A percentile compares a stretch with the other conserved stretches of the same genome.
These are phyloP conservation scores for Caerostris extrusa DNA, from an alignment of 1,140 invertebrate genomes.

Conservation along the genomic window DNA sequence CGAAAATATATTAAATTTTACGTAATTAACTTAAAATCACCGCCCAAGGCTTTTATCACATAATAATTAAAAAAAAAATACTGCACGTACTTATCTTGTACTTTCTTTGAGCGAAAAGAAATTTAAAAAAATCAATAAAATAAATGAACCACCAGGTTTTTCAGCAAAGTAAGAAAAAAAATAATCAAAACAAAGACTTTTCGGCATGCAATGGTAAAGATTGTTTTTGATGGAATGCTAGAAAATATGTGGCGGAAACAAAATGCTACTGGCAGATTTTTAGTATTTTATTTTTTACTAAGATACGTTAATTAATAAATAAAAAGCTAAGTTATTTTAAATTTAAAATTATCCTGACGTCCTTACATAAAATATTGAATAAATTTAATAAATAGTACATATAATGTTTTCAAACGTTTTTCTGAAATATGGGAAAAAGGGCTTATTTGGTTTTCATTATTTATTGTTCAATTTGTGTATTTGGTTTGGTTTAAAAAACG, in stretches of 20 bases:
- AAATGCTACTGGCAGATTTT: neutral
- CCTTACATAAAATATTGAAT: too few species aligned
- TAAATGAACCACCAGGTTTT: neutral
- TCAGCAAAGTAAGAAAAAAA: neutral
- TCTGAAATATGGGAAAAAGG: neutral
- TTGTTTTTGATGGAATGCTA: neutral
- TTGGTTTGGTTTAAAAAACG: too few species aligned
- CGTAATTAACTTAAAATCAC: neutral
- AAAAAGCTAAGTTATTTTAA: too few species aligned
- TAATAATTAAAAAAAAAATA: neutral
- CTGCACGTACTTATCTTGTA: neutral
- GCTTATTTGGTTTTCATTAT: too few species aligned
- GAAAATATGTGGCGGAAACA: neutral
- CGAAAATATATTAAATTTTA: neutral
- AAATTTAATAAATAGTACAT: too few species aligned
- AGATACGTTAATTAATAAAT: neutral
- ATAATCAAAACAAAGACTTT: conserved; percentile 10
- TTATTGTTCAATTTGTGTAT: too few species aligned
- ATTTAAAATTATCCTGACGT: too few species aligned
- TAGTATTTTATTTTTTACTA: neutral
- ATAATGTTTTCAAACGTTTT: neutral
- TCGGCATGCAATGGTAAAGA: conserved; percentile 20
- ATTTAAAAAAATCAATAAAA: neutral
- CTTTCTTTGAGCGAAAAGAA: neutral
- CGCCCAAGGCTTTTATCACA: neutral